Conservation (phyloP, 2,113 vertebrate species). For the Colius striatus region DNA sequence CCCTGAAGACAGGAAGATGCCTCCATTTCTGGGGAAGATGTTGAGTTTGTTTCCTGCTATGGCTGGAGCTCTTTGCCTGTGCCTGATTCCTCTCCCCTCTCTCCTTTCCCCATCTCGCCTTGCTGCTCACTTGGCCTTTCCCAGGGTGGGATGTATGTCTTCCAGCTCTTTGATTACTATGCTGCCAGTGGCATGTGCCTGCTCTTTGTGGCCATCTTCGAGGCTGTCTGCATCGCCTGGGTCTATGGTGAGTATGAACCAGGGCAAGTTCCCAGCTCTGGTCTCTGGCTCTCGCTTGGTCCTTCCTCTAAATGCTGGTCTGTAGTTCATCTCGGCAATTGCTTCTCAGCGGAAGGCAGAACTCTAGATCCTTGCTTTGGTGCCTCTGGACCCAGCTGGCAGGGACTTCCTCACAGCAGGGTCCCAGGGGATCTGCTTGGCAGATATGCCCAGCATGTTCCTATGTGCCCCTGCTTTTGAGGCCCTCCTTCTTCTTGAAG, state of each 20-base stretch:
- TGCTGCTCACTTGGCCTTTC: not conserved
- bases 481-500: not conserved
- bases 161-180: conserved; percentile 98
- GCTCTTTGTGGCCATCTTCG: conserved; percentile 94
- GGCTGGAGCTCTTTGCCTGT: not conserved
- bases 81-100: conserved; percentile 13
- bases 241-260: conserved; percentile 88
- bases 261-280: not conserved
- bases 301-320: not conserved
- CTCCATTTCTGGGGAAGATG: not conserved
- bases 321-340: not conserved
- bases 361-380: not conserved
- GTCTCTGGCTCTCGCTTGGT: not conserved
- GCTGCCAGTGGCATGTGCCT: conserved; percentile 97
- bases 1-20: not conserved
- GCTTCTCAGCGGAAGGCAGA: not conserved
- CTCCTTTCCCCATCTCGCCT: not conserved
- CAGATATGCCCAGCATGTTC: not conserved
- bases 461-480: not conserved
- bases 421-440: not conserved
- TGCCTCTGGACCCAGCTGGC: not conserved
- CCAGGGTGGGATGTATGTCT: conserved; percentile 98
- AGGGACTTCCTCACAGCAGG: not conserved
- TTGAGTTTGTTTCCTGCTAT: not conserved
- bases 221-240: conserved; percentile 92